A percentile compares a stretch with the other conserved stretches of the same genome.
Conservation (phyloP, 1,140 invertebrate genomes). For the Rhynchophorus ferrugineus region DNA sequence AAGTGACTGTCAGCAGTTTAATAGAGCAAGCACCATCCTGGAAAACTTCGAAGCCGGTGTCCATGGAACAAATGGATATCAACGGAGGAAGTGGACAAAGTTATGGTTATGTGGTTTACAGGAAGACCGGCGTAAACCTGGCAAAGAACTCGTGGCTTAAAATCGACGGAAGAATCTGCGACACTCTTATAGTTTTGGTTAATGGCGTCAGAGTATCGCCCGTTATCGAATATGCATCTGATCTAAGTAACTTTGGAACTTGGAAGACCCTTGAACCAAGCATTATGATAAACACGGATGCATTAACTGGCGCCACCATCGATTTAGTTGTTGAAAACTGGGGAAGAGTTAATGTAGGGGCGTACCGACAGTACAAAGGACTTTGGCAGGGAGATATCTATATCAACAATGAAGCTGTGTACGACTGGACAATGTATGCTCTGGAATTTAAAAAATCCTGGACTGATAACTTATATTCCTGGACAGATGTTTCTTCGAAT, state of each 20-base stretch:
- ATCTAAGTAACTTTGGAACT: constrained; percentile 42
- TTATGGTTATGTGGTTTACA: constrained; percentile 52
- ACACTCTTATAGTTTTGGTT: constrained; percentile 47
- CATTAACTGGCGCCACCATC: constrained; percentile 34
- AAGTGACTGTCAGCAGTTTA: constrained; percentile 30
- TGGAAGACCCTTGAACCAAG: constrained; percentile 39
- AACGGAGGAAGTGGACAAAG: constrained; percentile 49
- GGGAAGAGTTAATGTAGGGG: constrained; percentile 50
- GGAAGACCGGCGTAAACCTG: constrained; percentile 34
- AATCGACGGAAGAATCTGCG: constrained; percentile 44
- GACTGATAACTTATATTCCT: constrained; percentile 31
- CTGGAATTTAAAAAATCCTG: constrained; percentile 46
- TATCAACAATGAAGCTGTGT: constrained; percentile 29
- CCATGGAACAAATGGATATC: constrained; percentile 52
- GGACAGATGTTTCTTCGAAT: constrained; percentile 20
- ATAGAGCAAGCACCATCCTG: constrained; percentile 24
- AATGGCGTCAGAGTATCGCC: constrained; percentile 40
- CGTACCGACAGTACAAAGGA: constrained; percentile 37
- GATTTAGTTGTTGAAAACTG: constrained; percentile 54
- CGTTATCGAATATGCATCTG: constrained; percentile 28
- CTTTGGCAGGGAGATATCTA: constrained; percentile 18
- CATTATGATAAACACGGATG: constrained; percentile 22
- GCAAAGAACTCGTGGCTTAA: constrained; percentile 30
- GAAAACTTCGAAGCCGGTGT: constrained; percentile 23
- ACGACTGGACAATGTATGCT: constrained; percentile 45